Conservation (phyloP, 2,113 vertebrate genomes). For the Tragelaphus strepsiceros region DNA sequence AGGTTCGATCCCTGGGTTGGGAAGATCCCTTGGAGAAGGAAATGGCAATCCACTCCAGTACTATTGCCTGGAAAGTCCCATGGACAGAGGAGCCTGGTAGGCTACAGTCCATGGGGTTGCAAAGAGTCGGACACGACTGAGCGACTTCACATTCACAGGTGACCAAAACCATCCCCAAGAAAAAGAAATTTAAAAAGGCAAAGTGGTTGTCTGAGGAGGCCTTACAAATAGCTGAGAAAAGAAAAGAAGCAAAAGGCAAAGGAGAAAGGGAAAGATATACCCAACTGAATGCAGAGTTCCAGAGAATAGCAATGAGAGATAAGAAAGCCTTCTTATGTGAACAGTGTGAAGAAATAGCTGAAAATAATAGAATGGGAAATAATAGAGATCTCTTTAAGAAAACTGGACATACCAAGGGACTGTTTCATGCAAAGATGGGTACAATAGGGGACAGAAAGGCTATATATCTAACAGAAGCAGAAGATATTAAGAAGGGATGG, state of each 20-base stretch:
- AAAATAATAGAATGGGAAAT: not conserved
- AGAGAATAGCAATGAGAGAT: not conserved
- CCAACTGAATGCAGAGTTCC: not conserved
- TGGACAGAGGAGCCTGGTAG: no score
- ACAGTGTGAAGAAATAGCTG: not conserved
- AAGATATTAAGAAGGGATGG: not conserved
- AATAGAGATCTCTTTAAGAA: not conserved
- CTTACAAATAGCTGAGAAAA: not conserved
- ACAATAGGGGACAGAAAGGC: not conserved
- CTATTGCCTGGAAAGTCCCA: no score
- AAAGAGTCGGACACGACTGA: no score
- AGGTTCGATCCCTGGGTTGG: no score
- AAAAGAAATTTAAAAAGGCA: not conserved
- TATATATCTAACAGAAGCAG: not conserved
- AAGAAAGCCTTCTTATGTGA: not conserved
- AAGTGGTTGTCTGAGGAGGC: not conserved
- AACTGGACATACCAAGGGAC: not conserved
- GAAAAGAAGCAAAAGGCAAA: not conserved
- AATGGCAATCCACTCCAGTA: no score
- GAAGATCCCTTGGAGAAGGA: no score
- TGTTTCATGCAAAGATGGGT: not conserved
- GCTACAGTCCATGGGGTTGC: no score
- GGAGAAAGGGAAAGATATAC: not conserved
- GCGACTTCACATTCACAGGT: no score
- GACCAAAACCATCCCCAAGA: not conserved